Conservation (phyloP, 2,888 invertebrate species). For the Mamestra brassicae region DNA sequence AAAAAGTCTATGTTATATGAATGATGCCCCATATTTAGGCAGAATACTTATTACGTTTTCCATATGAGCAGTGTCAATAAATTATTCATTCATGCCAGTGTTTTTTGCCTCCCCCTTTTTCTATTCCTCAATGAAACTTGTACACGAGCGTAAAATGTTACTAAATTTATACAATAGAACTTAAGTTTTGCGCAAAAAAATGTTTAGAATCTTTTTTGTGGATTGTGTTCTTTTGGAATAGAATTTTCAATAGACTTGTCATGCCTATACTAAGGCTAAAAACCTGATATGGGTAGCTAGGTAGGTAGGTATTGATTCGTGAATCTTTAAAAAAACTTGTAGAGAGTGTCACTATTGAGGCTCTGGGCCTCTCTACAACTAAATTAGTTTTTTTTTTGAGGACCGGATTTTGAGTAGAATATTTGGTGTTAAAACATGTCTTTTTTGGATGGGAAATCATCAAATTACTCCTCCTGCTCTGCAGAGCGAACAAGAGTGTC, state of each 20-base stretch:
- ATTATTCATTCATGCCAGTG: slow-evolving; percentile 21
- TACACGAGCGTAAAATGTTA: slow-evolving; percentile 22
- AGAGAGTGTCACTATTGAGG: not conserved
- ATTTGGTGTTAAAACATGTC: too few relatives aligned
- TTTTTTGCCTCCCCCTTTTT: slow-evolving; percentile 24
- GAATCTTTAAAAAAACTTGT: not conserved
- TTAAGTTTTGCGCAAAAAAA: slow-evolving; percentile 23
- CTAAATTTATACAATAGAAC: slow-evolving; percentile 23
- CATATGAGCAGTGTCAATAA: not conserved
- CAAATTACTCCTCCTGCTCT: too few relatives aligned
- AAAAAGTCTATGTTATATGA: not conserved
- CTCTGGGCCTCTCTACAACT: too few relatives aligned
- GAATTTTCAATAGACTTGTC: slow-evolving; percentile 7
- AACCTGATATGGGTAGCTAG: not conserved
- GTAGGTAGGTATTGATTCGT: not conserved
- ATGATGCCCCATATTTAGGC: not conserved
- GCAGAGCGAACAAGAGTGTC: too few relatives aligned
- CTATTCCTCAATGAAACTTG: slow-evolving; percentile 43
- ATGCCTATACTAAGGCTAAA: slow-evolving; percentile 8
- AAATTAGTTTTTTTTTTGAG: too few relatives aligned
- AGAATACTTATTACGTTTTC: not conserved
- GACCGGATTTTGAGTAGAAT: too few relatives aligned
- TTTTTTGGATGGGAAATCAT: too few relatives aligned
- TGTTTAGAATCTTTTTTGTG: slow-evolving; percentile 36
- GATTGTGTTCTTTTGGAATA: slow-evolving; percentile 23